phyloP scores from a whole-genome alignment of 2,888 invertebrate species.

The Hanleya hanleyi region DNA sequence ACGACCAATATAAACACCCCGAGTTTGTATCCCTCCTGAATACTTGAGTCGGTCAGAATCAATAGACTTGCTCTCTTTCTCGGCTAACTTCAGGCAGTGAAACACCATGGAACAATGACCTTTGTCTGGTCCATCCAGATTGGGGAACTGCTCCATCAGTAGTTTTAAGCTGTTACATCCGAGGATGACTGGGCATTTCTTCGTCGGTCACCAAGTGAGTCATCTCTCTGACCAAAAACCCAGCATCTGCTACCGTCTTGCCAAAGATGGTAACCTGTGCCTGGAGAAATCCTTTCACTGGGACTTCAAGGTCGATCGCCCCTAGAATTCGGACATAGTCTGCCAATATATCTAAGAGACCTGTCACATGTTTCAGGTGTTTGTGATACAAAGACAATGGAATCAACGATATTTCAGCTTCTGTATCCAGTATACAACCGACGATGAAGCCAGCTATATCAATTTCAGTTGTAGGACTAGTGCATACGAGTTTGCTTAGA shows the following conservation, averaged over 20 bases:
- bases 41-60: background rate
- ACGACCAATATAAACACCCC: too few species aligned
- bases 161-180: background rate
- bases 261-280: background rate
- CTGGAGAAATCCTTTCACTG: background rate
- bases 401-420: background rate
- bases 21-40: too few species aligned
- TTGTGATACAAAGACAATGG: background rate
- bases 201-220: background rate
- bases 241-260: background rate
- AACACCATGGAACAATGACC: background rate
- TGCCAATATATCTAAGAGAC: background rate
- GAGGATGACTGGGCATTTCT: background rate
- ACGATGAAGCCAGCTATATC: background rate
- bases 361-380: background rate
- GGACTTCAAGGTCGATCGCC: background rate
- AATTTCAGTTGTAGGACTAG: background rate
- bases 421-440: background rate
- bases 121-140: background rate
- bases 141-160: background rate
- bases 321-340: background rate
- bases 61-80: background rate
- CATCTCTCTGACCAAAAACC: background rate
- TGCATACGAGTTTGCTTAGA: too few species aligned
- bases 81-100: background rate